phyloP scores from a whole-genome alignment of 2,113 vertebrate genomes.

The Urocolius indicus region DNA sequence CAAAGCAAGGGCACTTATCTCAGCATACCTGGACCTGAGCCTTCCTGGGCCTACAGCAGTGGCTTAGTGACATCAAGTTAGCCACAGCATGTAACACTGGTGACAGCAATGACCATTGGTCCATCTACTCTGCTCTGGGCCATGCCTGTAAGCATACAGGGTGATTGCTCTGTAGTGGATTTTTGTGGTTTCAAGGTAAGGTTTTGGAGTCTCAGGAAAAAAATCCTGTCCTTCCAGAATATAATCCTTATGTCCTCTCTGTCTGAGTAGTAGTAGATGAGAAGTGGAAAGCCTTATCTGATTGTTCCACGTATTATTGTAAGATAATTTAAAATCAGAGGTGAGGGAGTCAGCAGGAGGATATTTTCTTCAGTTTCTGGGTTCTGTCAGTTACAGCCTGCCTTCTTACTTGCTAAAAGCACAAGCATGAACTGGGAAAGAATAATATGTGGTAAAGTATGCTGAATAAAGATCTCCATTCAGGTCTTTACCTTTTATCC shows the following conservation, averaged over 20 bases:
- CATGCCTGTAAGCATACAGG: fast-evolving
- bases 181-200: neutral
- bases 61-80: neutral
- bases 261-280: neutral
- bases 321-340: conserved; percentile 53
- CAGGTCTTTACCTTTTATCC: conserved; percentile 88
- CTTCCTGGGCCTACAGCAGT: neutral
- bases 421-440: conserved; percentile 84
- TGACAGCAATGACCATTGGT: neutral
- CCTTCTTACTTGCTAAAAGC: conserved; percentile 73
- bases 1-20: neutral
- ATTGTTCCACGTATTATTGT: conserved; percentile 53
- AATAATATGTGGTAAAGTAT: conserved; percentile 85
- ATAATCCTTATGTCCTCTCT: neutral
- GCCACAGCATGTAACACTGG: neutral
- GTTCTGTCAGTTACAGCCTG: conserved; percentile 70
- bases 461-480: conserved; percentile 87
- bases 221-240: neutral
- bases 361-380: conserved; percentile 63
- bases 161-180: neutral
- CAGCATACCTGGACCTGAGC: neutral
- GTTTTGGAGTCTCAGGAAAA: neutral
- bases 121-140: neutral
- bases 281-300: conserved; percentile 14
- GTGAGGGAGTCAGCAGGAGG: conserved; percentile 40